Percentiles rank a stretch among this genome's conserved stretches.
Conservation (phyloP, 2,888 invertebrate species). For the Drosophila tanythrix region DNA sequence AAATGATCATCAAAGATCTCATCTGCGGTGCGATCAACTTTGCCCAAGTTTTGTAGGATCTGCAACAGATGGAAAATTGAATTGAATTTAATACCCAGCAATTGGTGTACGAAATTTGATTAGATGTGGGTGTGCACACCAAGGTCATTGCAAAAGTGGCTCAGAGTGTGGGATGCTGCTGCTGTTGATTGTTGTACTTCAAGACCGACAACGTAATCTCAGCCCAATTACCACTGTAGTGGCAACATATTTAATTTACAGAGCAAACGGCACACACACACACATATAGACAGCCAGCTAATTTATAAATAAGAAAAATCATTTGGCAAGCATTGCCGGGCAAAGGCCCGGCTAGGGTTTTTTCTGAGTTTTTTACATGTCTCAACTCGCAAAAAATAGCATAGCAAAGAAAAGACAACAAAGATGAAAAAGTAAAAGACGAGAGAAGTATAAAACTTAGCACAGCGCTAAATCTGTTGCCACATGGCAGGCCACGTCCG, state of each 20-base stretch:
- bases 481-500: slow-evolving; percentile 61
- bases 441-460: slow-evolving; percentile 34
- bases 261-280: slow-evolving; percentile 5
- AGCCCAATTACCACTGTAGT: slow-evolving; percentile 47
- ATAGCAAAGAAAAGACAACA: slow-evolving; percentile 18
- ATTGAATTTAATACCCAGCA: slow-evolving; percentile 13
- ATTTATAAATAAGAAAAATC: slow-evolving; percentile 58
- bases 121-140: slow-evolving; percentile 26
- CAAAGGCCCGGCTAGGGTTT: slow-evolving; percentile 41
- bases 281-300: slow-evolving; percentile 23
- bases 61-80: slow-evolving; percentile 86
- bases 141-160: slow-evolving; percentile 43
- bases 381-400: slow-evolving; percentile 57
- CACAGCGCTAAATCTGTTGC: slow-evolving; percentile 58
- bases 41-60: slow-evolving; percentile 98
- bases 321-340: slow-evolving; percentile 52
- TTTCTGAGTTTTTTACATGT: slow-evolving; percentile 50
- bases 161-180: slow-evolving; percentile 40
- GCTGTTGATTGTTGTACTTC: slow-evolving; percentile 2
- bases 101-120: neutral
- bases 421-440: slow-evolving; percentile 25
- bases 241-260: slow-evolving; percentile 41
- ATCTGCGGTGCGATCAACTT: slow-evolving; percentile 98
- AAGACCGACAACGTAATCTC: slow-evolving; percentile 53
- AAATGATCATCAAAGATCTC: slow-evolving; percentile 98